Evolutionary conservation across 2,888 invertebrate species (phyloP).

Genomic region (Drosophila mimica): DNA sequence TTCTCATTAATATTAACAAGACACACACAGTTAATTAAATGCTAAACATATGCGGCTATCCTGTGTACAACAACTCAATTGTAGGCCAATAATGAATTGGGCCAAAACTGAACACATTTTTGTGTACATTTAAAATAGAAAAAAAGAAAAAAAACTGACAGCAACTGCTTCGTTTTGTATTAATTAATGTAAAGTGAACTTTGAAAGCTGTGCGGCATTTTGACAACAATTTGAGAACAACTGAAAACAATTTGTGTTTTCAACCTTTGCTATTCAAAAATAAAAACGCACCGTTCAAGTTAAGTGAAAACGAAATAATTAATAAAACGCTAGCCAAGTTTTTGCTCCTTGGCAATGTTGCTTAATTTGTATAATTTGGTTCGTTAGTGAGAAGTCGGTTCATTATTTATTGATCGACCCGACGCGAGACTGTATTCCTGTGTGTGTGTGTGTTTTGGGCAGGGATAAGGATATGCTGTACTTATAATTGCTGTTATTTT

Average conservation of each 20-base stretch:
- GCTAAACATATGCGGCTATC: background rate
- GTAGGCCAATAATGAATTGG: slow-evolving; percentile 21
- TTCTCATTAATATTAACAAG: slow-evolving; percentile 18
- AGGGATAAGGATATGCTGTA: slow-evolving; percentile 32
- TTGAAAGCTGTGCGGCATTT: background rate
- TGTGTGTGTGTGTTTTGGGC: background rate
- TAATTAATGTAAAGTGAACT: slow-evolving; percentile 5
- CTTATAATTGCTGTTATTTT: slow-evolving; percentile 73
- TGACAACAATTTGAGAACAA: background rate
- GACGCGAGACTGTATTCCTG: background rate
- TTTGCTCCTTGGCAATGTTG: slow-evolving; percentile 2
- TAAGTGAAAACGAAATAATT: slow-evolving; percentile 13
- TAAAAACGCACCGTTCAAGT: background rate
- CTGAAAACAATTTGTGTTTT: slow-evolving; percentile 9
- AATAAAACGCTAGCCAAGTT: slow-evolving; percentile 1
- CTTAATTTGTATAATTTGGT: slow-evolving; percentile 30
- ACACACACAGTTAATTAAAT: slow-evolving; percentile 8
- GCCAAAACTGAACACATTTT: slow-evolving; percentile 5
- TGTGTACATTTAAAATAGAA: background rate
- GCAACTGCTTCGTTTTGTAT: slow-evolving; percentile 1
- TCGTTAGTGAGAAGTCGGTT: slow-evolving; percentile 15
- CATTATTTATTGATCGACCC: slow-evolving; percentile 51
- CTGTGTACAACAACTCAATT: background rate
- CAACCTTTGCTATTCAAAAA: background rate
- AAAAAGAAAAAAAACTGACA: background rate